Base-by-base conservation (phyloP, 2,113 vertebrate species). In the Otolemur garnettii region DNA sequence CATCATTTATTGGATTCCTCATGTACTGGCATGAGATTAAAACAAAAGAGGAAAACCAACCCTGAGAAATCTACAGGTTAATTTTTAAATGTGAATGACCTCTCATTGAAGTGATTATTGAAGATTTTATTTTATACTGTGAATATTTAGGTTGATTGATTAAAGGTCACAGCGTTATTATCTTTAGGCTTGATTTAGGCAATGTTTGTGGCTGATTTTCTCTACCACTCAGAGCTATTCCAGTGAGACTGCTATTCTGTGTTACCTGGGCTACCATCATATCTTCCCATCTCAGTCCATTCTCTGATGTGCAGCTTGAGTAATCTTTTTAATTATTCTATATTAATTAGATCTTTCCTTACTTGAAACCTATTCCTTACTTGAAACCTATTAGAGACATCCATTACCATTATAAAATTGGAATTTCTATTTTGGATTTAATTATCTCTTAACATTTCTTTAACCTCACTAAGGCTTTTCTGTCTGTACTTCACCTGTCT, bases 31-130 rank as follows among this genome's bases (percentile, higher is more conserved):
- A 74, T 64, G 19, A 71, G 78, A 50, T 22, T 60, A 69, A 14
- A 62, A 77, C 38, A 26, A 42, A 7, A 45, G 30, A 62, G 35
- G 28, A 50, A 83, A 87, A 50, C 9, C 53, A 53, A 78, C 28
- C 4, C 17, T 50, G 5, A 94, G 79, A 60, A 64, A 69, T 59
- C 24, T 15, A 53, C 59, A 68, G 64, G 26, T 79, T 38, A 7
- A 59, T 93, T 91, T 83, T 92, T 35, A 24, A 69, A 74, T 35
- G 75, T 64, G 45, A 72, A 74, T 81, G 92, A 88, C 53, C 19
- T 53, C 10, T 26, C 75, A 53, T 12, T 93, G 5, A 50, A 42
- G 15, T 79, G 28, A 79, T 42, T 79, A 15, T 14, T n/a, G 8
- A 59, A 19, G 13, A 92, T 13, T 21, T 28, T 71, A 50, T 53